Base-by-base conservation (phyloP, 2,113 vertebrate species). In the Dicaeum eximium region DNA sequence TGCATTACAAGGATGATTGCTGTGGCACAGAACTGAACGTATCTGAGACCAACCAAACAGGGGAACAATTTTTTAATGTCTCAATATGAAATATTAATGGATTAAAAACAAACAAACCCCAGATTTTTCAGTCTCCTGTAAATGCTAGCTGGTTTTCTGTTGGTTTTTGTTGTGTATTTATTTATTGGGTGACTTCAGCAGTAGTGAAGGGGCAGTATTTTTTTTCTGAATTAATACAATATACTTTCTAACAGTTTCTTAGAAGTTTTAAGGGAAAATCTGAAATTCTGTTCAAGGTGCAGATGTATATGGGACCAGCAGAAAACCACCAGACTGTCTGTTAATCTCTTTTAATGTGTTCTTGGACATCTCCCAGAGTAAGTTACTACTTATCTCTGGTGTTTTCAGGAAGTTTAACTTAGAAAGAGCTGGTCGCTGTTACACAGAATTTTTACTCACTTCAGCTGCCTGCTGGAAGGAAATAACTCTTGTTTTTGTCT, bases 11-110 rank as follows among this genome's bases (percentile, higher is more conserved):
- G 21, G 22, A 67, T 28, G 27, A 70, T 20, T 61, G 10, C 22
- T 79, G 40, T 64, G 48, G 31, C 33, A 84, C 0, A 2, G 51
- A 64, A 58, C 8, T 37, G 42, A 60, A 84, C 0, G 0, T 33
- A 40, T 11, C 19, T 7, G 22, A 94, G 70, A 88, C 20, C 62
- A 90, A 20, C 4, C 16, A 61, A 27, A 25, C 42, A 86, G 7
- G 3, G 16, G 15, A 86, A 86, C 27, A 89, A 91, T 50, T 58
- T 81, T 40, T 75, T 66, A 19, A 53, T 64, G 23, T 53, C 48
- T 72, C 45, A 37, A 10, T 65, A 61, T 73, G 57, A 82, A 61
- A 80, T 45, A 60, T 30, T 62, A 77, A 66, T 22, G 13, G 13
- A 69, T 57, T 65, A 60, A 86, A 70, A 80, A 1, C 9, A 72